A percentile compares a stretch with the other conserved stretches of the same genome.
Evolutionary conservation across 2,888 invertebrate genomes (phyloP).

Genomic region (Phyllotreta striolata): DNA sequence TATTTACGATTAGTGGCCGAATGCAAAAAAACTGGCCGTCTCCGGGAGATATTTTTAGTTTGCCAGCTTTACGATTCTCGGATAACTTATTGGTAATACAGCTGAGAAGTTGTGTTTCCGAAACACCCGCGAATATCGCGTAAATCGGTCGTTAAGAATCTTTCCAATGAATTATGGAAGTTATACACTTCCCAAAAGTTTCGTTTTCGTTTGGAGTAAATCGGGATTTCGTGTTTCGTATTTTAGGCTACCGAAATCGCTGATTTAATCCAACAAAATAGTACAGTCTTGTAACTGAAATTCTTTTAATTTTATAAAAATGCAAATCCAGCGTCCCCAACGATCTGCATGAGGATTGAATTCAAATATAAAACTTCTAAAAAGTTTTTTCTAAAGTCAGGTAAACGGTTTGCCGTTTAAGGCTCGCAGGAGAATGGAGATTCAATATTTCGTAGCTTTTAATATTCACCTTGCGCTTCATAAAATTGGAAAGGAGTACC

Average conservation of each 20-base stretch:
- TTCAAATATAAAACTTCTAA: too few relatives aligned
- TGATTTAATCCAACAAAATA: too few relatives aligned
- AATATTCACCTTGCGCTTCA: conserved; percentile 28
- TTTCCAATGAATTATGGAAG: conserved; percentile 30
- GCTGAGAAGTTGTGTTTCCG: conserved; percentile 10
- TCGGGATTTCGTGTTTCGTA: not conserved
- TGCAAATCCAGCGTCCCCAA: too few relatives aligned
- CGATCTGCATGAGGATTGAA: too few relatives aligned
- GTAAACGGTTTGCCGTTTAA: conserved; percentile 21
- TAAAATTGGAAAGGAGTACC: conserved; percentile 25
- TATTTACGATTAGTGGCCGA: conserved; percentile 7
- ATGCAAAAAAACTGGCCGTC: not conserved
- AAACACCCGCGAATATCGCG: conserved; percentile 16
- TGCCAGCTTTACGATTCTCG: conserved; percentile 4
- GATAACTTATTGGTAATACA: conserved; percentile 5
- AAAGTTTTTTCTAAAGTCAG: too few relatives aligned
- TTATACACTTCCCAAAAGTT: conserved; percentile 26
- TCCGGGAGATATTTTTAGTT: conserved; percentile 6
- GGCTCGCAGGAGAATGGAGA: conserved; percentile 25
- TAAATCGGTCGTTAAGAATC: conserved; percentile 13
- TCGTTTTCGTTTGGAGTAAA: not conserved
- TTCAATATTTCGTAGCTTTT: conserved; percentile 26
- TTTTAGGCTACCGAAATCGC: not conserved
- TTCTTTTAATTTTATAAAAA: too few relatives aligned
- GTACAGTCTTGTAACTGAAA: too few relatives aligned